Evolutionary conservation across 2,113 vertebrate genomes (phyloP).

Genomic region (Eretmochelys imbricata): DNA sequence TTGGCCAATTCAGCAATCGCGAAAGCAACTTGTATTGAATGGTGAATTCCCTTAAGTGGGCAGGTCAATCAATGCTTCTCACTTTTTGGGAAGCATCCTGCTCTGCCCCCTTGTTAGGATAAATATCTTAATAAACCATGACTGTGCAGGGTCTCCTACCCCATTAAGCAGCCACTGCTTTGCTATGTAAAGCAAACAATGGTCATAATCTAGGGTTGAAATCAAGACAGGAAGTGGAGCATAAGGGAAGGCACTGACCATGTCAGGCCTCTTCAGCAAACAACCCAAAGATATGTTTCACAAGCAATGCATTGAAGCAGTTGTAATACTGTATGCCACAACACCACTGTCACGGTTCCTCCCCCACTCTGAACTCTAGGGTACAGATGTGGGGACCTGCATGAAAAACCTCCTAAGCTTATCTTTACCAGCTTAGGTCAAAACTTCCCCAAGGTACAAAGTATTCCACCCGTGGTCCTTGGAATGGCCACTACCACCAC

Average conservation of each 20-base stretch:
- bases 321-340: not conserved
- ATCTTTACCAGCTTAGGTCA: no score
- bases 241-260: no score
- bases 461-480: no score
- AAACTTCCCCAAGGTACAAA: no score
- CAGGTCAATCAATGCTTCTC: not conserved
- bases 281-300: not conserved
- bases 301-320: not conserved
- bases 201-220: not conserved
- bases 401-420: no score
- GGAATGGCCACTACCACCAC: no score
- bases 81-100: not conserved
- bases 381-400: no score
- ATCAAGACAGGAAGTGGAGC: not conserved
- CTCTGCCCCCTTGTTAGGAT: not conserved
- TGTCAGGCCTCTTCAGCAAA: not conserved
- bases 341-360: no score
- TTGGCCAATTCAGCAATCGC: not conserved
- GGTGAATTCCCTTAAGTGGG: not conserved
- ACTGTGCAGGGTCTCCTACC: not conserved
- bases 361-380: no score
- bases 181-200: not conserved
- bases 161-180: not conserved
- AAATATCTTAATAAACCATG: not conserved
- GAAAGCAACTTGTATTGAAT: not conserved